Base-by-base conservation (phyloP, 2,888 invertebrate species). In the Tricholauxania praeusta region DNA sequence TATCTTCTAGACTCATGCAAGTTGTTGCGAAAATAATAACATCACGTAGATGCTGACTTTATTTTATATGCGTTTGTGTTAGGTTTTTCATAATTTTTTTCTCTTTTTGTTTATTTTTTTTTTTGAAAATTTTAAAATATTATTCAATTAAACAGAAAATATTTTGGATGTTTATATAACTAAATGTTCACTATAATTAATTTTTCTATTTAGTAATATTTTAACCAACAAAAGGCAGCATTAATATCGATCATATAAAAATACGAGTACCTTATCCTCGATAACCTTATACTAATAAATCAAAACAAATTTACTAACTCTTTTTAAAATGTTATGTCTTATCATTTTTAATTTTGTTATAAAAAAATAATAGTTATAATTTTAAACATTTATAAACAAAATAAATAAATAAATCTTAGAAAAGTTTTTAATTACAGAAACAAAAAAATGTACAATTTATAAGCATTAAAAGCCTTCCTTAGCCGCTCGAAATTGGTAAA, bases 401-500 rank as follows among this genome's bases (percentile, higher is more conserved):
- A 67, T 39, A 22, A 47, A 67, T 55, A 67, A 48, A 17, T 55
- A 22, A 19, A 15, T 51, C 55, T 67, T 55, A 55, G 15, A 14
- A n/a, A 15, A 19, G n/a, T 53, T 39, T 28, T 6, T 67, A 47
- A 67, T 57, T 8, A 55, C 55, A 67, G 19, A 66, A 66, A 52
- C 32, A 53, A 32, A 28, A 55, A 55, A 67, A 17, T 15, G 28
- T 55, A 57, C 67, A 67, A 57, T 28, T 32, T 60, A 60, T 12
- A 3, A 28, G 22, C 19, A 39, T 62, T 79, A 87, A 77, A 86
- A 86, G 32, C 87, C 87, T 73, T 85, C 84, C 76, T 86, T 85
- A 59, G 87, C 86, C 60, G 82, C 78, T 15, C 87, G 82, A 75
- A 82, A 87, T 74, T 82, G 80, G 78, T 82, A 86, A 12, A 80